Percentiles rank a stretch among this genome's conserved stretches.
Evolutionary conservation across 1,140 invertebrate genomes (phyloP).

Genomic region (Eufriesea mexicana): DNA sequence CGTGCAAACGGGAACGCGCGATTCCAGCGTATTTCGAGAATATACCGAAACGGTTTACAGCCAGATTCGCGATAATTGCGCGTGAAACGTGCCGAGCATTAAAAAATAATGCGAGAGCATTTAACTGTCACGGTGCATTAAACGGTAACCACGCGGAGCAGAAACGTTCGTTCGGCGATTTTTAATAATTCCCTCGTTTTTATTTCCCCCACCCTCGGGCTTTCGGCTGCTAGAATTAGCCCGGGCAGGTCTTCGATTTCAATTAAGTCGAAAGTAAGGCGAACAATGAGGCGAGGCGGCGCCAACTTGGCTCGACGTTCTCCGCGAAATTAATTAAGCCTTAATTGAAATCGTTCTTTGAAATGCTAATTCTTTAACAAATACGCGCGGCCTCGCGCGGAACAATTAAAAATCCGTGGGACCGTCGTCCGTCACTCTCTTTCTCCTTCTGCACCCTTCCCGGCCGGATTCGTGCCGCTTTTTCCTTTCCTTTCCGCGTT

Average conservation of each 20-base stretch:
- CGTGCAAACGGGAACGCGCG: too few relatives aligned
- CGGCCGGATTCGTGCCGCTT: background rate
- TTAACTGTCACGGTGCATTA: background rate
- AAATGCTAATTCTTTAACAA: slow-evolving; percentile 82
- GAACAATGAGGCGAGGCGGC: slow-evolving; percentile 29
- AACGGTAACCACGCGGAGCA: background rate
- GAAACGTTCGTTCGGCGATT: background rate
- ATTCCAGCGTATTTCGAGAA: too few relatives aligned
- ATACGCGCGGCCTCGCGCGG: slow-evolving; percentile 71
- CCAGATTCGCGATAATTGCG: background rate
- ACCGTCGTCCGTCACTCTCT: background rate
- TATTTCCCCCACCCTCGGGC: background rate
- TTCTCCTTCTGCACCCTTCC: background rate
- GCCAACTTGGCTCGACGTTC: slow-evolving; percentile 63
- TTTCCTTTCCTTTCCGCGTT: background rate
- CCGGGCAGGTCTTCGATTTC: slow-evolving; percentile 72
- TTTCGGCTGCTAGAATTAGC: slow-evolving; percentile 12
- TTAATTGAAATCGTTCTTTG: slow-evolving; percentile 82
- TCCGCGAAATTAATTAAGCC: slow-evolving; percentile 81
- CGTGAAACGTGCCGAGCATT: background rate
- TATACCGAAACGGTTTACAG: too few relatives aligned
- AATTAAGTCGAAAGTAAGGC: slow-evolving; percentile 78
- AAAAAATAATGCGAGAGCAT: background rate
- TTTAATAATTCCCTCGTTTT: background rate
- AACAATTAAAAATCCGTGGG: slow-evolving; percentile 61